phyloP scores from a whole-genome alignment of 2,797 vertebrate species.

The Fratercula arctica region DNA sequence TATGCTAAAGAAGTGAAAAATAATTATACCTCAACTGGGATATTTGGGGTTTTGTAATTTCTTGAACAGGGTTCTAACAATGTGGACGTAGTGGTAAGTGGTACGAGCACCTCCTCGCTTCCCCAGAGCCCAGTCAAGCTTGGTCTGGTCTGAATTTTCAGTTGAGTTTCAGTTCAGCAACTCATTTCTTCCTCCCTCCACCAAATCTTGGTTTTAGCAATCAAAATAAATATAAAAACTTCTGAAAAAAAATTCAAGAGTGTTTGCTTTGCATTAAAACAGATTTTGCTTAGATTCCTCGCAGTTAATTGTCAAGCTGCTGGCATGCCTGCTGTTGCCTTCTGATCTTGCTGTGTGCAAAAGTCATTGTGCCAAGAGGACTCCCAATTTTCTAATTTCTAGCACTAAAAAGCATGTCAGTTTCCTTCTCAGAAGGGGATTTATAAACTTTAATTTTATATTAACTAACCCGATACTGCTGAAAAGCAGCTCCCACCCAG shows the following conservation, averaged over 20 bases:
- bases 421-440: neutral
- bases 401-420: neutral
- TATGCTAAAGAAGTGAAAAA: constrained; percentile 58
- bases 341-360: neutral
- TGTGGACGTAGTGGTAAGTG: neutral
- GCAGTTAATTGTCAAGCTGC: neutral
- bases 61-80: neutral
- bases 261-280: neutral
- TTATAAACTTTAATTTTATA: neutral
- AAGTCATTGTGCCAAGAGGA: neutral
- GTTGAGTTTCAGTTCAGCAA: constrained; percentile 17
- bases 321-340: neutral
- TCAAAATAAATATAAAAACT: neutral
- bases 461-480: neutral
- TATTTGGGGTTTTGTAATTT: neutral
- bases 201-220: constrained; percentile 17
- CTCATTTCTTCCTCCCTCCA: neutral
- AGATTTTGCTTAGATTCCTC: neutral
- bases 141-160: neutral
- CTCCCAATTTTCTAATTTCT: neutral
- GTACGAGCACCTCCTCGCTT: neutral
- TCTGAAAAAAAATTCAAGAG: neutral
- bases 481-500: neutral
- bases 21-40: constrained; percentile 28
- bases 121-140: neutral